Evolutionary conservation across 2,888 invertebrate genomes (phyloP).

Genomic region (Nomada fabriciana): DNA sequence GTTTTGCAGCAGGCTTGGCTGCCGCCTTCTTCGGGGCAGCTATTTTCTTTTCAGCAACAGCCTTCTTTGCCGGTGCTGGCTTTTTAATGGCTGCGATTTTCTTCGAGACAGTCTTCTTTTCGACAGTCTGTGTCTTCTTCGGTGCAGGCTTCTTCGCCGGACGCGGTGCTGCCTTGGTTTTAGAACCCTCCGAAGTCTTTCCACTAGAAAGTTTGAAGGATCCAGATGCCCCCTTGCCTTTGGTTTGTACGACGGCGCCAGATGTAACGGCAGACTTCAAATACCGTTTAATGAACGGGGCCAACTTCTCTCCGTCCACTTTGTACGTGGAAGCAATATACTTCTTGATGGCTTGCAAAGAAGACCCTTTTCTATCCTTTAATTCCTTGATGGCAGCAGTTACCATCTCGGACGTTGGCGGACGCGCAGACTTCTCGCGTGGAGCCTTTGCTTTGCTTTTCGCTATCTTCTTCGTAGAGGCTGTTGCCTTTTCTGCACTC

Average conservation of each 20-base stretch:
- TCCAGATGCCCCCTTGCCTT: conserved; percentile 85
- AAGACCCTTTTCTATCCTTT: conserved; percentile 87
- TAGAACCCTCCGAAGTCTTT: conserved; percentile 41
- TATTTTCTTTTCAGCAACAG: neutral
- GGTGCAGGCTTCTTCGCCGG: conserved; percentile 17
- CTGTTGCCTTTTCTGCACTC: conserved; percentile 15
- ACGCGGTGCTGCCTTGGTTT: conserved; percentile 29
- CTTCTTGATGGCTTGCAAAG: conserved; percentile 87
- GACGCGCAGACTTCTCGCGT: conserved; percentile 84
- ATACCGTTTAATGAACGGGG: conserved; percentile 87
- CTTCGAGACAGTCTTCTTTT: conserved; percentile 67
- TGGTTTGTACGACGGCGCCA: conserved; percentile 76
- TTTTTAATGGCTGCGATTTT: conserved; percentile 76
- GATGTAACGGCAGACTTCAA: conserved; percentile 86
- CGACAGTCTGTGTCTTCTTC: conserved; percentile 30
- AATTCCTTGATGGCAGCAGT: conserved; percentile 85
- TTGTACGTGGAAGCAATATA: conserved; percentile 87
- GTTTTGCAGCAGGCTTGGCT: conserved; percentile 49
- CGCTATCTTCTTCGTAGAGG: conserved; percentile 52
- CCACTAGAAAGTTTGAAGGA: conserved; percentile 83
- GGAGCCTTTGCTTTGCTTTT: conserved; percentile 61
- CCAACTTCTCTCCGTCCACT: conserved; percentile 86
- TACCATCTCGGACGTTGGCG: conserved; percentile 86
- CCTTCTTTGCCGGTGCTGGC: conserved; percentile 58
- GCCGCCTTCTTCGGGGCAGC: conserved; percentile 34